phyloP scores from a whole-genome alignment of 2,888 invertebrate species.

The Branchellion lobata region DNA sequence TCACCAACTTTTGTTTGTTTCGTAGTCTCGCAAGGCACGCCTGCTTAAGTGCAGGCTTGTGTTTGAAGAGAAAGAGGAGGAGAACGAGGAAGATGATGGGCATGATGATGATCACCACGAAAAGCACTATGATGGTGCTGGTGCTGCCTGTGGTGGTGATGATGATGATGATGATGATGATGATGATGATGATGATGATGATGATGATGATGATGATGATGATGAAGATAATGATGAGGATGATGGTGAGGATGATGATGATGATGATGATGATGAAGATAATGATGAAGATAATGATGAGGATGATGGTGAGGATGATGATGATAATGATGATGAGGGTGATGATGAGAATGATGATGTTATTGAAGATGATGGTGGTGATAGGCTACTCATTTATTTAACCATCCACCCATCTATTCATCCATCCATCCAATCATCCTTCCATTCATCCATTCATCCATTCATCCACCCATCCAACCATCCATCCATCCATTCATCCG shows the following conservation, averaged over 20 bases:
- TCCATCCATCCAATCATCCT: too few species aligned
- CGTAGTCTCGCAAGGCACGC: constrained; percentile 61
- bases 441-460: too few species aligned
- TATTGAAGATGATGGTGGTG: too few species aligned
- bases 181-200: not conserved
- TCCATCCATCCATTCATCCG: too few species aligned
- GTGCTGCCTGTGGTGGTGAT: not conserved
- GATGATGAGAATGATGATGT: too few species aligned
- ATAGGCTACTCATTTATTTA: too few species aligned
- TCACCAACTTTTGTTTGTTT: constrained; percentile 46
- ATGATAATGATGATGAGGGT: not conserved
- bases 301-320: not conserved
- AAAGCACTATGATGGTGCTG: constrained; percentile 67
- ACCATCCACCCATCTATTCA: too few species aligned
- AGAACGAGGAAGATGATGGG: constrained; percentile 73
- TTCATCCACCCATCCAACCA: too few species aligned
- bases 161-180: constrained; percentile 8
- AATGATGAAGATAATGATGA: not conserved
- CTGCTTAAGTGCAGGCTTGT: constrained; percentile 70
- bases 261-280: not conserved
- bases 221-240: not conserved
- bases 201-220: constrained; percentile 11
- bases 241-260: not conserved
- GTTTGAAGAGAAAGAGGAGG: constrained; percentile 75
- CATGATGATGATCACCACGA: constrained; percentile 83